Conservation (phyloP, 2,888 invertebrate species). For the Volucella inflata region DNA sequence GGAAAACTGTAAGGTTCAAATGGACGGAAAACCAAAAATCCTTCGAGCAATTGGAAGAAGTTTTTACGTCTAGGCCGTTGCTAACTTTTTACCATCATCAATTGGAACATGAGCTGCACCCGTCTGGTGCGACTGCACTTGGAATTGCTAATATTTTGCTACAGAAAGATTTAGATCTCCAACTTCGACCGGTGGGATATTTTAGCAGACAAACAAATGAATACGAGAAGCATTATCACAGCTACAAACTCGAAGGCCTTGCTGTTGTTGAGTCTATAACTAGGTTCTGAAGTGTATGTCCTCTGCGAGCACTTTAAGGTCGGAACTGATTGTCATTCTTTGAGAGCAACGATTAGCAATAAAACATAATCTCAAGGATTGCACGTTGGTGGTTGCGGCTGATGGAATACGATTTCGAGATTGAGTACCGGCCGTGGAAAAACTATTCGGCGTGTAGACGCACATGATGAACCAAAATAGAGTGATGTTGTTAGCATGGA, state of each 20-base stretch:
- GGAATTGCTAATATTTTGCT: neutral
- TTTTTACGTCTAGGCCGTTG: neutral
- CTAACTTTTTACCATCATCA: neutral
- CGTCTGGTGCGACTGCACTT: neutral
- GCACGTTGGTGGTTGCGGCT: too few relatives aligned
- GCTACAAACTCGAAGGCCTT: neutral
- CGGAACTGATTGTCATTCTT: neutral
- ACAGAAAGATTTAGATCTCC: neutral
- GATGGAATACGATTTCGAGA: too few relatives aligned
- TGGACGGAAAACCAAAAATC: neutral
- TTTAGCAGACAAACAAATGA: too few relatives aligned
- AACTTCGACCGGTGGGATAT: neutral
- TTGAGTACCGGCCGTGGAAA: too few relatives aligned
- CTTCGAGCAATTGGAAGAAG: neutral
- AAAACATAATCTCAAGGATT: too few relatives aligned
- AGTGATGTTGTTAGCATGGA: neutral
- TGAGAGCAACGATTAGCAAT: constrained; percentile 1
- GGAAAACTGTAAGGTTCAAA: neutral
- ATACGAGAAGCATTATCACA: neutral
- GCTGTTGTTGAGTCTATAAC: neutral
- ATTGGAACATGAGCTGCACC: neutral
- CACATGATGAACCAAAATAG: neutral
- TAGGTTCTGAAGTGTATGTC: neutral
- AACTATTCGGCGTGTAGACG: too few relatives aligned
- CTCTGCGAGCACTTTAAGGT: neutral